A percentile compares a stretch with the other conserved stretches of the same genome.
Conservation (phyloP, 2,797 vertebrate genomes). For the Tolypeutes matacus region DNA sequence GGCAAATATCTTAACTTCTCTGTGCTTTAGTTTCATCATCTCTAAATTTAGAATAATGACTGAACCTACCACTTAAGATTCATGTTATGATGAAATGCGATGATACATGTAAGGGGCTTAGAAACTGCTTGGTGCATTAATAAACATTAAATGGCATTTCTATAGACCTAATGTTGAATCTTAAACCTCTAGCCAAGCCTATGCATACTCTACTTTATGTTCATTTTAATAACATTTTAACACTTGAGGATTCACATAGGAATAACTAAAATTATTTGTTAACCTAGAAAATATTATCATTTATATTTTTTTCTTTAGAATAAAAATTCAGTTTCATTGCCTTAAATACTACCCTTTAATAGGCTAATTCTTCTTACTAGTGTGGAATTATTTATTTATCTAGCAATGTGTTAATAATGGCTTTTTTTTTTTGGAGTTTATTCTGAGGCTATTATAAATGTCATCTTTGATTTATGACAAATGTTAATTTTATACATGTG, state of each 20-base stretch:
- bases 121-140: not conserved
- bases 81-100: not conserved
- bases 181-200: not conserved
- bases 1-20: not conserved
- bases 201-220: not conserved
- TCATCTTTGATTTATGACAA: constrained; percentile 85
- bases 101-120: not conserved
- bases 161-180: not conserved
- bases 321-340: not conserved
- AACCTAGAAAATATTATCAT: not conserved
- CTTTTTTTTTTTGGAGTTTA: constrained; percentile 67
- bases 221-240: not conserved
- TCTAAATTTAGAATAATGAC: not conserved
- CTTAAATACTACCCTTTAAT: not conserved
- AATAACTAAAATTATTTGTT: not conserved
- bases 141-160: not conserved
- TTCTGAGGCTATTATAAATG: constrained; percentile 71
- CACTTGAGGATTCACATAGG: not conserved
- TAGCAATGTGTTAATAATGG: constrained; percentile 51
- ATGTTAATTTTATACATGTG: constrained; percentile 85
- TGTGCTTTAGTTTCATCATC: not conserved
- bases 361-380: not conserved
- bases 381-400: not conserved
- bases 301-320: not conserved
- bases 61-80: not conserved